Evolutionary conservation across 2,113 vertebrate genomes (phyloP).

Genomic region (Tragelaphus buxtoni): DNA sequence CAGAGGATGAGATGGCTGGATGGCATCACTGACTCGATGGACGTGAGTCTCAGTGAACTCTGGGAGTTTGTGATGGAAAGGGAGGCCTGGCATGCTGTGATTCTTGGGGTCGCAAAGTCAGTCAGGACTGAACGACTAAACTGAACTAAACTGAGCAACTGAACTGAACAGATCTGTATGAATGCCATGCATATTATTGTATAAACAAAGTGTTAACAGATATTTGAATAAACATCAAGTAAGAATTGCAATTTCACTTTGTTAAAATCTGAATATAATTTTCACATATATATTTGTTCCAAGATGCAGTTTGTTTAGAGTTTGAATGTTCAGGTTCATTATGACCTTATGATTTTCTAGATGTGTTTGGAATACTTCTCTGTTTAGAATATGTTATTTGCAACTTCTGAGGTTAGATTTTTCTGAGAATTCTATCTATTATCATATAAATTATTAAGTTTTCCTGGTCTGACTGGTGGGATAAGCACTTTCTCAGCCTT

Average conservation of each 20-base stretch:
- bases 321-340: not conserved
- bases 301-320: too few relatives aligned
- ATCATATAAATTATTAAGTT: not conserved
- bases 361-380: rapidly evolving
- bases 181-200: not conserved
- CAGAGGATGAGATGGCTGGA: too few relatives aligned
- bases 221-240: not conserved
- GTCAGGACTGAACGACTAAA: too few relatives aligned
- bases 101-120: too few relatives aligned
- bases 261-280: too few relatives aligned
- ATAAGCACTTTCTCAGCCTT: not conserved
- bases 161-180: not conserved
- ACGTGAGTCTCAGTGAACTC: too few relatives aligned
- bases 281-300: too few relatives aligned
- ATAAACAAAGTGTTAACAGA: not conserved
- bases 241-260: not conserved
- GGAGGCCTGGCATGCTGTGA: too few relatives aligned
- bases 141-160: too few relatives aligned
- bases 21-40: too few relatives aligned
- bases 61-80: too few relatives aligned
- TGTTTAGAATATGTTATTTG: not conserved
- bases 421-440: not conserved
- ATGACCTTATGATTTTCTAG: not conserved
- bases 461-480: not conserved
- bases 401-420: not conserved